Conservation (phyloP, 2,113 vertebrate species). For the Equus przewalskii region DNA sequence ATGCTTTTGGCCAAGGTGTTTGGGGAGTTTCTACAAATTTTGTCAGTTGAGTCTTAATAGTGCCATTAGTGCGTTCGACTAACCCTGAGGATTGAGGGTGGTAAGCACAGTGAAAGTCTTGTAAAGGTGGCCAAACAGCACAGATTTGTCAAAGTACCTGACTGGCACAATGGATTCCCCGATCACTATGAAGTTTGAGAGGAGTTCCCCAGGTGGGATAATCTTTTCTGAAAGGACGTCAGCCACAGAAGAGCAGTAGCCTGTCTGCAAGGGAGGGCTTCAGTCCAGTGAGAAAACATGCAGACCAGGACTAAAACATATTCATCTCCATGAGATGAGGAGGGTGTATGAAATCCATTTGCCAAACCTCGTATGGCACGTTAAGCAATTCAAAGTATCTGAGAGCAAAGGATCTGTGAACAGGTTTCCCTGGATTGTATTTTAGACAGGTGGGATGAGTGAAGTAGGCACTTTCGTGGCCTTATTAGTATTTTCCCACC, state of each 20-base stretch:
- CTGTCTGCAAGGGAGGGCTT: too few species aligned
- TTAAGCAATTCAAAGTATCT: neutral
- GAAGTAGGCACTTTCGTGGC: neutral
- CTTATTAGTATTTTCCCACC: neutral
- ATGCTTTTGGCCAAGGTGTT: too few species aligned
- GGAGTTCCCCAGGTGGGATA: neutral
- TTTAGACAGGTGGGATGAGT: neutral
- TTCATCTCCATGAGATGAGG: too few species aligned
- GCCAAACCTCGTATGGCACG: neutral
- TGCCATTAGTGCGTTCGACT: too few species aligned
- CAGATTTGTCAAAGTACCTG: neutral
- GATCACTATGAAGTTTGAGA: neutral
- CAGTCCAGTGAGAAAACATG: too few species aligned
- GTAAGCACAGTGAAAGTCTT: too few species aligned
- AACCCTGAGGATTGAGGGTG: too few species aligned
- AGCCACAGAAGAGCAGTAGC: neutral
- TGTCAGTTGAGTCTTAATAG: too few species aligned
- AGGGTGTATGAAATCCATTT: too few species aligned
- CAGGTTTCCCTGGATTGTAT: neutral
- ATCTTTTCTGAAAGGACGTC: neutral
- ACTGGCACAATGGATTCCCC: neutral
- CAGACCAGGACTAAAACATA: too few species aligned
- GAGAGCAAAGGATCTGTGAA: neutral
- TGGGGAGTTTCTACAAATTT: too few species aligned
- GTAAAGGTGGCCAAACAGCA: too few species aligned